Evolutionary conservation across 2,888 invertebrate genomes (phyloP).

Genomic region (Tachina lurida): DNA sequence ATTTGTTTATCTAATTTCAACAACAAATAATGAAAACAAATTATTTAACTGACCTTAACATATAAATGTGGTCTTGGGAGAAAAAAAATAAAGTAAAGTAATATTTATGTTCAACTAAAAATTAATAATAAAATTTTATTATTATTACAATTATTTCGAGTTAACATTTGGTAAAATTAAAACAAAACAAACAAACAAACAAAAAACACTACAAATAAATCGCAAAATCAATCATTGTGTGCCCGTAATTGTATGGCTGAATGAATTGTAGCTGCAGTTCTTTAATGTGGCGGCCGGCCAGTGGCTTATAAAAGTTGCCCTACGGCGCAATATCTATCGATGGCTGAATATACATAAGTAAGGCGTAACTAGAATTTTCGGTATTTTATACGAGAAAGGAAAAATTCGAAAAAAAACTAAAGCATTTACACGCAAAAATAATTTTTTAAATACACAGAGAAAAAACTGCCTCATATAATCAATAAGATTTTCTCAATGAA

Average conservation of each 20-base stretch:
- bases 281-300: background rate
- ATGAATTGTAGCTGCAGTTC: background rate
- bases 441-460: too few species aligned
- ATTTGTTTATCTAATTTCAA: conserved; percentile 19
- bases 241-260: conserved; percentile 22
- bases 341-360: too few species aligned
- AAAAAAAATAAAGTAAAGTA: conserved; percentile 5
- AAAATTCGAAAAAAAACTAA: too few species aligned
- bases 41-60: conserved; percentile 65
- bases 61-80: conserved; percentile 49
- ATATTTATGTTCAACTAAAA: conserved; percentile 36
- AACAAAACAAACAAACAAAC: conserved; percentile 8
- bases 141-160: conserved; percentile 57
- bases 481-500: too few species aligned
- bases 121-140: conserved; percentile 61
- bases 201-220: background rate
- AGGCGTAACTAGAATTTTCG: too few species aligned
- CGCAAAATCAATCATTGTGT: conserved; percentile 35
- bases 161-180: conserved; percentile 56
- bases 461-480: too few species aligned
- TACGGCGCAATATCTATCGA: too few species aligned
- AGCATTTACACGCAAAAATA: too few species aligned
- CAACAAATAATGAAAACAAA: conserved; percentile 59
- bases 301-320: background rate
- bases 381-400: too few species aligned